Evolutionary conservation across 64 coral and sea anemone genomes (phyloP).

Genomic region (Hydrozoanthus tunicans): DNA sequence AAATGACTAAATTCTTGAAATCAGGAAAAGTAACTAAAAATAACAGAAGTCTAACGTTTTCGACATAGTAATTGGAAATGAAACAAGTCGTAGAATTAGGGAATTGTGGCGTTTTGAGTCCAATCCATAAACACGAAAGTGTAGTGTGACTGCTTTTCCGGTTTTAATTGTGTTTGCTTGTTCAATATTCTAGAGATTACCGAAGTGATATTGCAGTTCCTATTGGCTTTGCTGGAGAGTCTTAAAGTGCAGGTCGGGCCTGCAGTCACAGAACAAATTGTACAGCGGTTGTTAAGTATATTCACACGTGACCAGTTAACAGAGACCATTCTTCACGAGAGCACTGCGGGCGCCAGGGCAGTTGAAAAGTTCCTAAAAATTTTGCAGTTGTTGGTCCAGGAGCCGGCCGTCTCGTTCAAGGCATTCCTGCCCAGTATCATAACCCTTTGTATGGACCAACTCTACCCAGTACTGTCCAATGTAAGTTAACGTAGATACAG

Average conservation of each 20-base stretch:
- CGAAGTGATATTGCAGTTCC: conserved; percentile 85
- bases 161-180: background rate
- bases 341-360: conserved; percentile 76
- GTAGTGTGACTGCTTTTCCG: background rate
- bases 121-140: background rate
- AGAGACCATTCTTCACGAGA: conserved; percentile 89
- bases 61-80: too few relatives aligned
- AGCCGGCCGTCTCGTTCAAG: conserved; percentile 89
- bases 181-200: conserved; percentile 59
- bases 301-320: conserved; percentile 80
- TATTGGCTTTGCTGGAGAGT: conserved; percentile 78
- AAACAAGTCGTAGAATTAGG: too few relatives aligned
- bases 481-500: conserved; percentile 44
- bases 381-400: conserved; percentile 87
- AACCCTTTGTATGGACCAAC: conserved; percentile 87
- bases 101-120: background rate
- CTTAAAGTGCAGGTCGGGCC: conserved; percentile 89
- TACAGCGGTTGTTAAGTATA: conserved; percentile 79
- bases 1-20: too few relatives aligned
- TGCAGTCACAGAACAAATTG: conserved; percentile 90
- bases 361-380: conserved; percentile 91
- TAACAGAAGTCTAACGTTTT: too few relatives aligned
- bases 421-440: conserved; percentile 94
- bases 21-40: too few relatives aligned
- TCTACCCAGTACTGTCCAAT: conserved; percentile 87